Evolutionary conservation across 1,140 invertebrate genomes (phyloP).

Genomic region (Rhynchophorus ferrugineus): DNA sequence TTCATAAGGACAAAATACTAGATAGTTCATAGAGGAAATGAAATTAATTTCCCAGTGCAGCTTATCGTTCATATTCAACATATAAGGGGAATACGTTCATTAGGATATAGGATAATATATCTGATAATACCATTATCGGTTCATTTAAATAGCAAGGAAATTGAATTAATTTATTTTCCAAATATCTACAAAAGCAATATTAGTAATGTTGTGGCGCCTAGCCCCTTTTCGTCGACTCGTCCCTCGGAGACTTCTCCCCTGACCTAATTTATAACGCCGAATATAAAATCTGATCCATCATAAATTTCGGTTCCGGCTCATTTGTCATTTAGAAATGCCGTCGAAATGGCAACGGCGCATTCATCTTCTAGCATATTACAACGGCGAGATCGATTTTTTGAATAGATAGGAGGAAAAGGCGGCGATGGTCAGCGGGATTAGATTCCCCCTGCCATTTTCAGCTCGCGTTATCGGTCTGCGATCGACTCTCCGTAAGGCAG

Average conservation of each 20-base stretch:
- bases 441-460: conserved; percentile 7
- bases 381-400: conserved; percentile 11
- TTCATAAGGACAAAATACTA: too few relatives aligned
- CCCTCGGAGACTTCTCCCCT: neutral
- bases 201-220: neutral
- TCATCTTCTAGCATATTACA: conserved; percentile 10
- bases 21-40: too few relatives aligned
- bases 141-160: too few relatives aligned
- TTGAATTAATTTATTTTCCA: too few relatives aligned
- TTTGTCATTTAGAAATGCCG: conserved; percentile 16
- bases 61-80: too few relatives aligned
- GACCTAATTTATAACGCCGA: conserved; percentile 8
- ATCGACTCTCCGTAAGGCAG: neutral
- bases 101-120: too few relatives aligned
- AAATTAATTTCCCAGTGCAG: too few relatives aligned
- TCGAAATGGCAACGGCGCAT: conserved; percentile 16
- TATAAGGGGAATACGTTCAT: too few relatives aligned
- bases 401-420: neutral
- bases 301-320: conserved; percentile 18
- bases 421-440: conserved; percentile 4
- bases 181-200: neutral
- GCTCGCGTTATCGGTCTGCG: conserved; percentile 3
- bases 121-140: too few relatives aligned
- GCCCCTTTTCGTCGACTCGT: neutral
- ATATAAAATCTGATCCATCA: conserved; percentile 17